These are phyloP conservation scores for Apodemia hepburni DNA, from an alignment of 2,888 invertebrate species.

Conservation along the genomic window DNA sequence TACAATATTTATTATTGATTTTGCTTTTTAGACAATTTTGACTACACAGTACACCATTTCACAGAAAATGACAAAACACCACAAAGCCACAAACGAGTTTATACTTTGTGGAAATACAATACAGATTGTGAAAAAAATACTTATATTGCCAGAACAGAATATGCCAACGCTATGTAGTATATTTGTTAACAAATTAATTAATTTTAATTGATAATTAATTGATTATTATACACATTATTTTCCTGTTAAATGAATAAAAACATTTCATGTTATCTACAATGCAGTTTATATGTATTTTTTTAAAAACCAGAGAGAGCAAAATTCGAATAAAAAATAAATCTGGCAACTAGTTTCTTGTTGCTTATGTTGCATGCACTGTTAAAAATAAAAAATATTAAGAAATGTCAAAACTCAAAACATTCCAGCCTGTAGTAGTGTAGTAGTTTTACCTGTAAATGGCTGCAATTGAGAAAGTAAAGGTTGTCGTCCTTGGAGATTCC, in stretches of 20 bases:
- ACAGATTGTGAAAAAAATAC: neutral
- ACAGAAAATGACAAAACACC: constrained; percentile 18
- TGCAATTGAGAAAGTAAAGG: constrained; percentile 93
- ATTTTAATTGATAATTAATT: neutral
- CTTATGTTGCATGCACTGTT: constrained; percentile 26
- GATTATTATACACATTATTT: neutral
- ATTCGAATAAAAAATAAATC: neutral
- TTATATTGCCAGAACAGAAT: neutral
- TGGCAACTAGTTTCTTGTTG: constrained; percentile 26
- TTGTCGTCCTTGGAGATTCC: constrained; percentile 95
- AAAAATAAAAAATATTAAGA: constrained; percentile 12
- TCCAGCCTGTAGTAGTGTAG: constrained; percentile 32
- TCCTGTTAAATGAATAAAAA: neutral
- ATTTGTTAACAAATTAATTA: neutral
- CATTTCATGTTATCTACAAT: neutral
- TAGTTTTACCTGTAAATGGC: constrained; percentile 82
- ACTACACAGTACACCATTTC: constrained; percentile 25
- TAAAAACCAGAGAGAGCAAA: neutral
- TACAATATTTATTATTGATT: constrained; percentile 70
- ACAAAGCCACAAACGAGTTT: neutral
- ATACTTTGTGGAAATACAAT: constrained; percentile 3
- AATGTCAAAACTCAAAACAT: constrained; percentile 35
- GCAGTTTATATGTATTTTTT: neutral
- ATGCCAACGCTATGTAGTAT: neutral
- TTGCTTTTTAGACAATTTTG: constrained; percentile 40